Evolutionary conservation across 2,797 vertebrate species (phyloP).

Genomic region (Sebastes dallii): DNA sequence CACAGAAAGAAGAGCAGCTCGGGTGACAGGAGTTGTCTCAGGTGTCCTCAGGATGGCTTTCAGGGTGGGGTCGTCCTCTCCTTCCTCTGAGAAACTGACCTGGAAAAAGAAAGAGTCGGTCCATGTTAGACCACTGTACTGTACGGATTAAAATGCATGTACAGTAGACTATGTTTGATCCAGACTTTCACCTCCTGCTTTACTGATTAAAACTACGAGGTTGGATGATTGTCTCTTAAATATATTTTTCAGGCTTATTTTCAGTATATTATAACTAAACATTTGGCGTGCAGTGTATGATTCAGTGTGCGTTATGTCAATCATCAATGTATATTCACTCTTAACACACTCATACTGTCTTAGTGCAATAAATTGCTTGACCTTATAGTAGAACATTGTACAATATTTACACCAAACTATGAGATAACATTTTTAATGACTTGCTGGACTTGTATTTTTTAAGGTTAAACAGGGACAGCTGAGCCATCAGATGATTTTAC

Average conservation of each 20-base stretch:
- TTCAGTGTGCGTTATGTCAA: neutral
- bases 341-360: too few relatives aligned
- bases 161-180: neutral
- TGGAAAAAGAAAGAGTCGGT: slow-evolving; percentile 51
- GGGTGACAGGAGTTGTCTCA: slow-evolving; percentile 55
- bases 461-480: neutral
- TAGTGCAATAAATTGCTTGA: neutral
- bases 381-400: neutral
- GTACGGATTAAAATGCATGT: neutral
- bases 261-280: neutral
- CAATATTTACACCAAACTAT: neutral
- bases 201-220: neutral
- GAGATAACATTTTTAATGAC: neutral
- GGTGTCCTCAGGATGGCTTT: slow-evolving; percentile 63
- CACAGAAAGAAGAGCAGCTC: slow-evolving; percentile 57
- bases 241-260: neutral
- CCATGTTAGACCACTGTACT: slow-evolving; percentile 5
- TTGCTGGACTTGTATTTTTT: neutral
- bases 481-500: neutral
- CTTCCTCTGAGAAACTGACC: slow-evolving; percentile 66
- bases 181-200: neutral
- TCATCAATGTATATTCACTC: neutral
- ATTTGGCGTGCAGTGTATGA: neutral
- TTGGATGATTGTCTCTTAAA: neutral
- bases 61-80: slow-evolving; percentile 68